phyloP scores from a whole-genome alignment of 2,797 vertebrate genomes.

The Ambastaia sidthimunki region DNA sequence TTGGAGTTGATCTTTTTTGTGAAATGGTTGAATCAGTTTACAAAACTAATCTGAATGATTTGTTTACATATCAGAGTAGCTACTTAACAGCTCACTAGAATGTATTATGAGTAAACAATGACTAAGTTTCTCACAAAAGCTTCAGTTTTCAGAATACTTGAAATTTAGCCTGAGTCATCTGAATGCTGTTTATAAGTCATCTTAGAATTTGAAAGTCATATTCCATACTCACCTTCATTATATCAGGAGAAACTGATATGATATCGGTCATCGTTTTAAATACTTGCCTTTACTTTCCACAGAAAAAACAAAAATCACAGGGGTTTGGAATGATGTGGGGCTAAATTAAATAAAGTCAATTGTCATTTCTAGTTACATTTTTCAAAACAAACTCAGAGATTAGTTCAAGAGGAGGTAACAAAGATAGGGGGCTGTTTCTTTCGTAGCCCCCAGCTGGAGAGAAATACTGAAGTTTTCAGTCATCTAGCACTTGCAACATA shows the following conservation, averaged over 20 bases:
- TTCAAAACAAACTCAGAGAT: constrained; percentile 4
- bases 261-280: too few relatives aligned
- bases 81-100: neutral
- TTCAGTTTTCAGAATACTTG: neutral
- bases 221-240: too few relatives aligned
- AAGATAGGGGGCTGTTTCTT: neutral
- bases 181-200: too few relatives aligned
- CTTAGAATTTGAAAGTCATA: neutral
- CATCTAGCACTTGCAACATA: constrained; percentile 2
- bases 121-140: neutral
- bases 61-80: neutral
- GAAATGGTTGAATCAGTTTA: too few relatives aligned
- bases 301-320: neutral
- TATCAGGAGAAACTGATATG: too few relatives aligned
- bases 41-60: neutral
- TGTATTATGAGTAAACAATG: neutral
- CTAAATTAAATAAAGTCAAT: neutral
- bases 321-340: neutral
- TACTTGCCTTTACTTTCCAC: too few relatives aligned
- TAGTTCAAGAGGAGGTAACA: neutral
- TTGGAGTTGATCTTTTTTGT: too few relatives aligned
- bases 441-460: constrained; percentile 21
- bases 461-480: constrained; percentile 23
- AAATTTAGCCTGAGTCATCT: neutral
- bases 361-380: neutral